A percentile compares a stretch with the other conserved stretches of the same genome.
phyloP scores from a whole-genome alignment of 2,113 vertebrate genomes.

The Centropus unirufus region DNA sequence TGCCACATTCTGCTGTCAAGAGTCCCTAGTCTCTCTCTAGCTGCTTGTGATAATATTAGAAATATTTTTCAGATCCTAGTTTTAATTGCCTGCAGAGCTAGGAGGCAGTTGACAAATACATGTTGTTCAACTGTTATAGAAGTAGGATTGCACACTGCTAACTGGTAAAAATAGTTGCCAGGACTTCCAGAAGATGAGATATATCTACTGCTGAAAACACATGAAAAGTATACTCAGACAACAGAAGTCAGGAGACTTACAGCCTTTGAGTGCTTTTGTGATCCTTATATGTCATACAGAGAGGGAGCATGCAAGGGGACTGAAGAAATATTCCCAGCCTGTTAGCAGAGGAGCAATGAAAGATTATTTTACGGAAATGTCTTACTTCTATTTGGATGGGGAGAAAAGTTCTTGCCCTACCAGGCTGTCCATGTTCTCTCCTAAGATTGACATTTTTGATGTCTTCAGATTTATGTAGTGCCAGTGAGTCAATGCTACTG shows the following conservation, averaged over 20 bases:
- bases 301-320: neutral
- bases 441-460: neutral
- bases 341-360: neutral
- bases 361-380: neutral
- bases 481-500: neutral
- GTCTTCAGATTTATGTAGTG: neutral
- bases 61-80: conserved; percentile 5
- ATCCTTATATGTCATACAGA: neutral
- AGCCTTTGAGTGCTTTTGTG: neutral
- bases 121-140: neutral
- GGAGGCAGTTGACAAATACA: neutral
- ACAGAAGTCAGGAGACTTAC: neutral
- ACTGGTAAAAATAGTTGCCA: neutral
- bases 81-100: neutral
- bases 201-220: neutral
- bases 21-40: neutral
- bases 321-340: neutral
- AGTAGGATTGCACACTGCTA: neutral
- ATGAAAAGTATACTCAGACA: neutral
- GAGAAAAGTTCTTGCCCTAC: neutral
- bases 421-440: neutral
- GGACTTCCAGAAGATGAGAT: neutral
- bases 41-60: neutral
- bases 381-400: neutral
- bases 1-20: neutral